Evolutionary conservation across 2,797 vertebrate species (phyloP), one percentile per base, ranked within the genome.

Genomic region (Fringilla coelebs): DNA sequence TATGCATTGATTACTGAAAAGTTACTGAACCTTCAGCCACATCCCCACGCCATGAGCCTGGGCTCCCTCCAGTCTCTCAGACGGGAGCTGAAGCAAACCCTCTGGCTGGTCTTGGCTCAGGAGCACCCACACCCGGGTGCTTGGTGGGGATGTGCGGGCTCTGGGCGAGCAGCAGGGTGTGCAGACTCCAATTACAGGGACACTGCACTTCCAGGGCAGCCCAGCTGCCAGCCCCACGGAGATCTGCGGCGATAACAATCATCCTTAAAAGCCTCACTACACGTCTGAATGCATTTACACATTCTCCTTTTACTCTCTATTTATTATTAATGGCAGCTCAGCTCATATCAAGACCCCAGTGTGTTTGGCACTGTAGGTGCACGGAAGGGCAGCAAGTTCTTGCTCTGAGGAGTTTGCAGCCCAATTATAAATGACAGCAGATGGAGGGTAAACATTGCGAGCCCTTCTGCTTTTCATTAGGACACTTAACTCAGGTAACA

Each of bases 251-350:
- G 82, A 95, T 89, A 96, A 92, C 92, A 96, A 92, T 88, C 81
- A 80, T 11, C 81, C 92, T 92, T 96, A 91, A 91, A 92, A 95
- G 94, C 29, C 11, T 78, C 79, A 8, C 92, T 93, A 70, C 92
- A 93, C 3, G 58, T 96, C 94, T 86, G 93, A 91, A 91, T 96
- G 87, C 94, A 73, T 96, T 96, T 95, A 96, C 94, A 94, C 93
- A 77, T 93, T 95, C 93, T 96, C 94, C 93, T 88, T 95, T 97
- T 97, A 97, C 89, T 94, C 87, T 75, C 85, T 91, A 96, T 96
- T 96, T 94, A 96, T 96, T 96, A 96, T 97, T 96, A 75, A 96
- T 94, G 93, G 92, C 85, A 89, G 67, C 82, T 88, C 55, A 21
- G 65, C 91, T 84, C 63, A 86, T 80, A 96, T 52, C 89, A 86